Evolutionary conservation across 2,113 vertebrate genomes (phyloP), one percentile per base, ranked within the genome.

Genomic region (Sapayoa aenigma): DNA sequence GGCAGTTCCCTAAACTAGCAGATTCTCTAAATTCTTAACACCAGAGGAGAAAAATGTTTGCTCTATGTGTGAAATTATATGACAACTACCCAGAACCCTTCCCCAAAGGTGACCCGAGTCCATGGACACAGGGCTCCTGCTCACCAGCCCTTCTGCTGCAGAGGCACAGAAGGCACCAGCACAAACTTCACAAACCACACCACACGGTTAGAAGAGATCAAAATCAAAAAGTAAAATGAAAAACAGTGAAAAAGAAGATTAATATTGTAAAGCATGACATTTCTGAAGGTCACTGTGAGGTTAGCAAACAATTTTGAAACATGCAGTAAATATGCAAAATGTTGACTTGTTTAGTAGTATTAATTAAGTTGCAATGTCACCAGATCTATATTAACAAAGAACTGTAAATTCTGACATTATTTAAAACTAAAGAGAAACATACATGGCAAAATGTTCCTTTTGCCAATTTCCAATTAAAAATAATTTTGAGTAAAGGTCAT

Each of bases 381-480:
- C 63, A 59, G 90, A 96, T 89, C 93, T 94, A 44, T 74, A 96
- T 69, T 96, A 96, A 93, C 95, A 96, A 97, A 97, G 85, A 97
- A 91, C 55, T 14, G 14, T 75, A 97, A 97, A 97, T 93, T 95
- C 94, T 92, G 94, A 94, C 67, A 89, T 96, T 84, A 94, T 88
- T 94, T 96, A 95, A 96, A 97, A 95, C 55, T 90, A 96, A 94
- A 97, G 94, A 90, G 94, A 97, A 96, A 96, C 93, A 97, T 96
- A 93, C 49, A 93, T 78, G 87, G 87, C 62, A 97, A 97, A 97
- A 95, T 74, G 94, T 95, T 97, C 95, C 92, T 94, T 98, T 97
- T 96, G 96, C 97, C 97, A 98, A 97, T 96, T 97, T 95, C 97
- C 94, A 98, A 97, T 98, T 98, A 97, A 97, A 97, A 98, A 98